Base-by-base conservation (phyloP, 2,888 invertebrate species). In the Mimas tiliae region DNA sequence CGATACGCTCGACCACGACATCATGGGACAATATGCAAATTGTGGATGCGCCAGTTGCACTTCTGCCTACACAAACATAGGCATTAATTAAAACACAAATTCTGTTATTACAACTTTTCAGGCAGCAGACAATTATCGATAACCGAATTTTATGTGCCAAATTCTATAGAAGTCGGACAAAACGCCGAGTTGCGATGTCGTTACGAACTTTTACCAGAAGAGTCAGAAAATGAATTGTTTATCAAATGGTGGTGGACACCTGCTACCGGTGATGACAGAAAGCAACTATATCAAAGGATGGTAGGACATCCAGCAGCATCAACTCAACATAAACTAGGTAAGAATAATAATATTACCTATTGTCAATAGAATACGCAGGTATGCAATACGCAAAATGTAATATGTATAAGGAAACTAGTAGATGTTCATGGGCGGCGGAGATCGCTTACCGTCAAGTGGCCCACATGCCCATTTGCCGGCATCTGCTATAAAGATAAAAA, bases 191-290 rank as follows among this genome's bases (percentile, higher is more conserved):
- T 92, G 51, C 79, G 74, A 50, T 91, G 91, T 69, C 72, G 70
- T 53, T 86, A 84, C 74, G 75, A 78, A 6, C 65, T 86, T 53
- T 69, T 50, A 8, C 69, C 68, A 7, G 70, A 70, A 9, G 85
- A 84, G 67, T 68, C 76, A 0, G 80, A 81, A 8, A 71, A 70
- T 14, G 76, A 69, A 0, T 68, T 86, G 47, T 84, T 78, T 68
- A 81, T 91, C 45, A 92, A 92, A 69, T 93, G 92, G 92, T 92
- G 89, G 89, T 85, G 84, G 83, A 85, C 79, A 38, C 84, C 82
- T 27, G 72, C 72, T 9, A 68, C 74, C n/a, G 72, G 68, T 8
- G 83, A 82, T 4, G 74, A 82, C 45, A 76, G 73, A 64, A 72
- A 72, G 58, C 86, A 72, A 65, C 72, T 91, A 27, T 92, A 91